Evolutionary conservation across 2,113 vertebrate genomes (phyloP).

Genomic region (Malurus alboscapulatus): DNA sequence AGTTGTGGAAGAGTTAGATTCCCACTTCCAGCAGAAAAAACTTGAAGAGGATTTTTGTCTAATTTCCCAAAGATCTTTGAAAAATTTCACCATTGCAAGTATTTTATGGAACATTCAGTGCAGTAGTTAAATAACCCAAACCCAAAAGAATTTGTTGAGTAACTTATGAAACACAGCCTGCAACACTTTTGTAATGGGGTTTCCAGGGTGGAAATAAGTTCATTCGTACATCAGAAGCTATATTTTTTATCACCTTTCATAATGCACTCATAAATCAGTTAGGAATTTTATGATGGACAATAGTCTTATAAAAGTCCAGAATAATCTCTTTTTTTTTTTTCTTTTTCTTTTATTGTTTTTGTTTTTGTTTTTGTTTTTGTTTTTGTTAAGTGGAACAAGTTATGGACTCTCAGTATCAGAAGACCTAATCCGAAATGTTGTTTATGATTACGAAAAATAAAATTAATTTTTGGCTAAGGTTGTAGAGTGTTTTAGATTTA

Average conservation of each 20-base stretch:
- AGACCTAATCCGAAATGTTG: not conserved
- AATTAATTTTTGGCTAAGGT: not conserved
- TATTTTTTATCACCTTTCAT: not conserved
- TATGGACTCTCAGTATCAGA: not conserved
- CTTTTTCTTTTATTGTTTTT: too few species aligned
- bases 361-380: too few species aligned
- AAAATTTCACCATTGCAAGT: not conserved
- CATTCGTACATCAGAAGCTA: not conserved
- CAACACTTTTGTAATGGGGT: not conserved
- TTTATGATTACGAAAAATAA: not conserved
- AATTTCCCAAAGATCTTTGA: not conserved
- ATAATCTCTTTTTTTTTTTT: too few species aligned
- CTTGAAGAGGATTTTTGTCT: not conserved
- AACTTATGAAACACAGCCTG: not conserved
- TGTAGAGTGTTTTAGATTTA: not conserved
- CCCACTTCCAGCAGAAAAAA: not conserved
- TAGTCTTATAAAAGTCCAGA: not conserved
- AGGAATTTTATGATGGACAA: not conserved
- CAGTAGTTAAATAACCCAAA: not conserved
- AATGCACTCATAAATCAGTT: not conserved
- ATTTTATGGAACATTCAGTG: not conserved
- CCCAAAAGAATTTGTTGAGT: not conserved
- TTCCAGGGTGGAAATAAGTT: not conserved
- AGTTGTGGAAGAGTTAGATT: not conserved
- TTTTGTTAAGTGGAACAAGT: not conserved